Evolutionary conservation across 2,113 vertebrate genomes (phyloP), one percentile per base, ranked within the genome.

Genomic region (Labrus mixtus): DNA sequence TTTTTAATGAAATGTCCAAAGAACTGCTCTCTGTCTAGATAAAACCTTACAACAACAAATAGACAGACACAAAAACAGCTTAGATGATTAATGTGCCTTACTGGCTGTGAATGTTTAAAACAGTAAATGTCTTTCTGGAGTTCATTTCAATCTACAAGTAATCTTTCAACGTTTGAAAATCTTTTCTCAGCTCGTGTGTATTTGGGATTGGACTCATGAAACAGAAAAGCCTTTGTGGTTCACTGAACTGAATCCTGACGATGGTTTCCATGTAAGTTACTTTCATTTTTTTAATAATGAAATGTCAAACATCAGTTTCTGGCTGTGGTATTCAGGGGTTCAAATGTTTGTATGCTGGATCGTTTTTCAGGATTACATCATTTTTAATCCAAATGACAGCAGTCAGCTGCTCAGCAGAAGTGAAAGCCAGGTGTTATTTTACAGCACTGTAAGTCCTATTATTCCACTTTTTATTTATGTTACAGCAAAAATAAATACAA

Each of bases 141-240:
- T 8, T 6, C 3, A 48, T 48, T 13, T 19, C 7, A 4, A 19
- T 48, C 1, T 15, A 48, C 3, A 17, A 17, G 19, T 7, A 19
- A 19, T 17, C 46, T 10, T 41, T 10, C 1, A 20, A 50, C 10
- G 1, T 43, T 8, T n/a, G 1, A 50, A n/a, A 19, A 54, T 88
- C 19, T 81, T 36, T 70, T 64, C 36, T 37, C 86, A 99, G 98
- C 82, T 88, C 78, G 90, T 97, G 10, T 94, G 92, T 80, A 91
- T 99, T 74, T 99, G 98, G 98, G 94, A 93, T 39, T 99, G 98
- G 97, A 97, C 96, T 3, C 92, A 59, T 19, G 89, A 93, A 1
- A 83, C 74, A 7, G 94, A 95, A 25, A 86, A 81, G 0, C 94
- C 96, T 0, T 0, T 89, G 0, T 97, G 95, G 64, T 91, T 89